Evolutionary conservation across 1,140 invertebrate species (phyloP), one percentile per base, ranked within the genome.

Genomic region (Pseudomyrmex pallidus): DNA sequence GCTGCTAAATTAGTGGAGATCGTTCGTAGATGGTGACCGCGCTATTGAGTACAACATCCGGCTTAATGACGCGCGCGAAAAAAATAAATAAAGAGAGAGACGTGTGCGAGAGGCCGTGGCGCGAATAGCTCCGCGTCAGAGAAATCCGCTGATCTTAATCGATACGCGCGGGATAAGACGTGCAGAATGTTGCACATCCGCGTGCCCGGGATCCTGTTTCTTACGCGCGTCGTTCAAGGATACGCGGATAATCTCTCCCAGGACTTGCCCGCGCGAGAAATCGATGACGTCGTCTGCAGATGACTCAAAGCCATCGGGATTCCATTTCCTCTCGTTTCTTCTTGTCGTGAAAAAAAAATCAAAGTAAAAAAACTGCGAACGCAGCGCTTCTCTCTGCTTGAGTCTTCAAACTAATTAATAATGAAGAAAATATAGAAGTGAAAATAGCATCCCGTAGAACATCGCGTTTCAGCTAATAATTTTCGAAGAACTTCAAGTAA

Each of bases 61-160:
- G 56, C 22, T 87, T 87, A 87, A 87, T 78, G 85, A 80, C 54
- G 64, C 64, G 66, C 22, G 54, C 22, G 44, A 72, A 59, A 80
- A 70, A 54, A 9, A 68, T 10, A 7, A 68, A n/a, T 1, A 22
- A 13, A 13, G 4, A 10, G 1, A 59, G 74, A 52, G 44, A 7
- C 35, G 44, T 25, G 44, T 25, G 67, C 80, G 10, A 68, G 73
- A 74, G 82, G 73, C 83, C 72, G 56, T 1, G 13, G 52, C 46
- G 74, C 9, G 59, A 82, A 87, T 80, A 84, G 77, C 73, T 66
- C 57, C 57, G 82, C 63, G 74, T 77, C 57, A 72, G 82, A 72
- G 82, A 54, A 80, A 84, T 87, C 70, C 57, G 70, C 85, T 80
- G 67, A 84, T 84, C 85, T 74, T 87, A 84, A 87, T 87, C 86